Evolutionary conservation across 2,888 invertebrate genomes (phyloP), one percentile per base, ranked within the genome.

Genomic region (Melanotus villosus): DNA sequence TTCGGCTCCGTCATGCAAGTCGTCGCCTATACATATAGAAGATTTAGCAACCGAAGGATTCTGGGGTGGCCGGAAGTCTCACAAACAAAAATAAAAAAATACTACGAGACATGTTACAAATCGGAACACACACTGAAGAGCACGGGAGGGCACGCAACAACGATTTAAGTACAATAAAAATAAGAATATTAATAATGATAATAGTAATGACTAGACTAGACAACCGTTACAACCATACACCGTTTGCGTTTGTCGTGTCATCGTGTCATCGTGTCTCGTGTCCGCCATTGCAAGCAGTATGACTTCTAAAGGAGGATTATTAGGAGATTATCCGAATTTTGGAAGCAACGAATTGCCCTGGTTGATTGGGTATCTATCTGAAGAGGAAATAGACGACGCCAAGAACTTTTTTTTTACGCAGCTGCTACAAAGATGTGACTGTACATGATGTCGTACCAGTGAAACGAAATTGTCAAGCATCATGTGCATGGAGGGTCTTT

Each of bases 381-480:
- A 38, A 38, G 36, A 38, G 36, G 14, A 38, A 38, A 38, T 38
- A 6, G 36, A 38, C 36, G 12, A 38, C 36, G 36, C 36, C 36
- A 38, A 38, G 36, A 38, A 38, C 36, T 38, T 38, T n/a, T 34
- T 38, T 38, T 38, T 14, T 38, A 38, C 36, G 36, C 36, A 38
- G 14, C 36, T 38, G 36, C 36, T 38, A 38, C 36, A 38, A 38
- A 38, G 36, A 38, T 38, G 36, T 38, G 36, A 38, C 36, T 38
- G 12, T 38, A 38, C 36, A 38, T 38, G 14, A 38, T n/a, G 14
- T 38, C 36, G 36, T 14, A 38, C 36, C 36, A n/a, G n/a, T n/a
- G 36, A 38, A 38, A 38, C 36, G 36, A 38, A 38, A 38, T 38
- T 38, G 36, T 38, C 36, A 38, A 38, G 12, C 36, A 38, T 38